Conservation (phyloP, 2,113 vertebrate genomes). For the Emberiza fucata region DNA sequence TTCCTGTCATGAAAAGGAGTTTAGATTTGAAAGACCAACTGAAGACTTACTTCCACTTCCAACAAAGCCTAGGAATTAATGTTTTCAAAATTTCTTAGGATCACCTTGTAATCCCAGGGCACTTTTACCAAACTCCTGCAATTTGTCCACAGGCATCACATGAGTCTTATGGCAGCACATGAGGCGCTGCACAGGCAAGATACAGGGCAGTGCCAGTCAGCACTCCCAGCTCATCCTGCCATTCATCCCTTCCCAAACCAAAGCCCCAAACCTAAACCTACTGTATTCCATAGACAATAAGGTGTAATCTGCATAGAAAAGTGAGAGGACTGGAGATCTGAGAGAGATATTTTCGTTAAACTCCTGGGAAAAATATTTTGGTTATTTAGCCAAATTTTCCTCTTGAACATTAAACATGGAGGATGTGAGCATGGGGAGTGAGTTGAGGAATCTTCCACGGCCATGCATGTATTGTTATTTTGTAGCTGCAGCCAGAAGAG, state of each 20-base stretch:
- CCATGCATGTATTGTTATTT: accelerated
- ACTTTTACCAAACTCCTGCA: not conserved
- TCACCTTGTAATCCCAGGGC: not conserved
- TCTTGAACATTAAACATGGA: not conserved
- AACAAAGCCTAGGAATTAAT: not conserved
- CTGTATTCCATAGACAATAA: not conserved
- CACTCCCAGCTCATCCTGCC: not conserved
- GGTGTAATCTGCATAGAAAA: not conserved
- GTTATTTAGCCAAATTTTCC: not conserved
- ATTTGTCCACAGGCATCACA: not conserved
- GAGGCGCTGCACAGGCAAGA: not conserved
- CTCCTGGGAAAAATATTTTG: not conserved
- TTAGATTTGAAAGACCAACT: not conserved
- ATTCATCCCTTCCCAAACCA: not conserved
- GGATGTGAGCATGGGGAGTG: accelerated
- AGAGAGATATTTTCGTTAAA: not conserved
- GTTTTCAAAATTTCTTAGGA: not conserved
- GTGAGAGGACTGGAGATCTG: not conserved
- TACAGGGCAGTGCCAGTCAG: not conserved
- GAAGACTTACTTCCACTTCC: not conserved
- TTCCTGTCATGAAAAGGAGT: not conserved
- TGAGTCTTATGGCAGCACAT: not conserved
- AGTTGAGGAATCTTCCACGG: not conserved
- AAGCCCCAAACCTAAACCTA: not conserved
- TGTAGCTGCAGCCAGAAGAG: not conserved